Evolutionary conservation across 2,113 vertebrate genomes (phyloP).

Genomic region (Anoura caudifer): DNA sequence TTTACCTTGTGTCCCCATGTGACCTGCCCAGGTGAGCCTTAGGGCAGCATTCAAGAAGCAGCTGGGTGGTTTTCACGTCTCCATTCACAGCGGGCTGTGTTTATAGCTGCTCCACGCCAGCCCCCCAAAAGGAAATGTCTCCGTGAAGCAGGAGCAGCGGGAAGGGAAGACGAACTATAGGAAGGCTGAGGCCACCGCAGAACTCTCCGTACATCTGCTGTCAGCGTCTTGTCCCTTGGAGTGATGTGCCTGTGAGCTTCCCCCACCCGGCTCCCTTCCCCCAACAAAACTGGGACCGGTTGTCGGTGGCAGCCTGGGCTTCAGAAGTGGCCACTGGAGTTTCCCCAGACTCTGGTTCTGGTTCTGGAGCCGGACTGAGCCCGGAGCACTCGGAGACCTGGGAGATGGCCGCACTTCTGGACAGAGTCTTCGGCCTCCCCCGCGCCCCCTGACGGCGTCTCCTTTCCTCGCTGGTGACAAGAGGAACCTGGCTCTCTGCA

Average conservation of each 20-base stretch:
- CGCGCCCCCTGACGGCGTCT: conserved; percentile 56
- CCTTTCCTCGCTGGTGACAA: conserved; percentile 76
- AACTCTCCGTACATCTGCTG: conserved; percentile 60
- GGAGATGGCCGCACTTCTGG: conserved; percentile 68
- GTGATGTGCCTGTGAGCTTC: background rate
- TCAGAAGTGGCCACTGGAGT: background rate
- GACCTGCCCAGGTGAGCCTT: conserved; percentile 54
- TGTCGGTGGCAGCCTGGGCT: conserved; percentile 70
- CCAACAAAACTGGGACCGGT: conserved; percentile 37
- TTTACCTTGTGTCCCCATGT: background rate
- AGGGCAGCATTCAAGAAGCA: conserved; percentile 49
- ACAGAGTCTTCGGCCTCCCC: conserved; percentile 55
- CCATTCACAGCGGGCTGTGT: conserved; percentile 72
- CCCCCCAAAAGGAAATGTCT: background rate
- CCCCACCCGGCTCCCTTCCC: conserved; percentile 57
- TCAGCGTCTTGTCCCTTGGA: background rate
- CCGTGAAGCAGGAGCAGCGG: background rate
- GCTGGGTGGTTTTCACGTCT: background rate
- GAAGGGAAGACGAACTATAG: background rate
- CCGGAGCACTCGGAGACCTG: conserved; percentile 65
- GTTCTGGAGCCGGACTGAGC: conserved; percentile 60
- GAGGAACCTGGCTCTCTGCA: conserved; percentile 81
- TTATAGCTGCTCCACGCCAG: background rate
- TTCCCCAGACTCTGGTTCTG: conserved; percentile 14
- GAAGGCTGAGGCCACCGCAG: conserved; percentile 20